These are phyloP conservation scores for Chrosomus eos DNA, from an alignment of 2,797 vertebrate genomes.

Conservation along the genomic window DNA sequence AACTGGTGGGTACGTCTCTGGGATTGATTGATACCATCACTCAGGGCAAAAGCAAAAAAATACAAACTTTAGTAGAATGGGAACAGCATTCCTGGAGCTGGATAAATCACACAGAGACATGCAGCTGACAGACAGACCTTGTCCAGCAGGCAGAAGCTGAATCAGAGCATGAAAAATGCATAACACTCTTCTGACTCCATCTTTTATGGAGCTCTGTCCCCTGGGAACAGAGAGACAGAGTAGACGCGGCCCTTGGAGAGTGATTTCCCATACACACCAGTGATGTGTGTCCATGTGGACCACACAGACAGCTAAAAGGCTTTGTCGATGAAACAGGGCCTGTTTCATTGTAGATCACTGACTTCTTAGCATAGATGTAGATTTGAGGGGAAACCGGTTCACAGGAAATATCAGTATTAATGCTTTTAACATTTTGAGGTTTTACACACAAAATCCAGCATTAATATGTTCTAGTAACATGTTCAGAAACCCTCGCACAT, in stretches of 20 bases:
- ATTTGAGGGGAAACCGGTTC: background rate
- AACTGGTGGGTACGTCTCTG: conserved; percentile 30
- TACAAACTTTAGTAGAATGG: conserved; percentile 48
- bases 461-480: background rate
- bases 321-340: conserved; percentile 39
- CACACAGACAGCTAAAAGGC: conserved; percentile 47
- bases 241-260: conserved; percentile 32
- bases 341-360: background rate
- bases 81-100: conserved; percentile 44
- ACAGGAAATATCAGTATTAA: background rate
- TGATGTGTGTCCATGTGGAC: conserved; percentile 49
- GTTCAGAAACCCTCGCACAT: background rate
- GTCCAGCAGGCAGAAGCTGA: conserved; percentile 43
- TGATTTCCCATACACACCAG: conserved; percentile 48
- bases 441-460: background rate
- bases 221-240: conserved; percentile 19
- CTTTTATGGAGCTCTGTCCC: conserved; percentile 20
- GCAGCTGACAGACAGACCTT: conserved; percentile 57
- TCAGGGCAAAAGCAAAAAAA: conserved; percentile 56
- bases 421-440: background rate
- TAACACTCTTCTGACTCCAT: conserved; percentile 39
- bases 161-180: conserved; percentile 53
- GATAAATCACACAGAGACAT: conserved; percentile 60
- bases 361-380: background rate
- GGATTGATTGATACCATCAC: conserved; percentile 56